Conservation (phyloP, 2,797 vertebrate species). For the Odontamblyopus lacepedii region DNA sequence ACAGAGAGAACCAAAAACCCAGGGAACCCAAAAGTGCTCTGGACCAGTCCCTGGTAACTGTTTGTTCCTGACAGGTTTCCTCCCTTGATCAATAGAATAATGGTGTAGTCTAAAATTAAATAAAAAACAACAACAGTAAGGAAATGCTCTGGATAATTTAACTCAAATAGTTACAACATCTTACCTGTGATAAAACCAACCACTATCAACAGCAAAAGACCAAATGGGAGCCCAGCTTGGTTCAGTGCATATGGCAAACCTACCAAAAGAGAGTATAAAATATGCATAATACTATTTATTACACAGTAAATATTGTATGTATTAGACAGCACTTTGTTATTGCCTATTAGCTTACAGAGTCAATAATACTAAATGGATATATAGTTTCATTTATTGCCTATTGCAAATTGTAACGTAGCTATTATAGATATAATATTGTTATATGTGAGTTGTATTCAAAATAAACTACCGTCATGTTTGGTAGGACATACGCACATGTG, state of each 20-base stretch:
- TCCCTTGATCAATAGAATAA: conserved; percentile 91
- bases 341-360: too few relatives aligned
- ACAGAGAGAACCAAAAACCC: conserved; percentile 88
- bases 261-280: conserved; percentile 41
- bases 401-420: neutral
- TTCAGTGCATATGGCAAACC: conserved; percentile 93
- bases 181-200: conserved; percentile 89
- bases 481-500: neutral
- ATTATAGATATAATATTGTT: neutral
- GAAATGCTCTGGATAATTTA: neutral
- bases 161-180: neutral
- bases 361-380: neutral
- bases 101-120: conserved; percentile 88
- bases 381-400: neutral
- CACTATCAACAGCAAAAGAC: conserved; percentile 85
- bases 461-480: neutral
- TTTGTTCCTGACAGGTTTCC: conserved; percentile 86
- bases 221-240: conserved; percentile 92
- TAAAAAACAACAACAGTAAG: conserved; percentile 12
- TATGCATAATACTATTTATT: neutral
- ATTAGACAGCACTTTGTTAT: too few relatives aligned
- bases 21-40: conserved; percentile 85
- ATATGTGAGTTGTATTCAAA: neutral
- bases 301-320: neutral
- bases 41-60: conserved; percentile 91